These are phyloP conservation scores for Nasua narica DNA, from an alignment of 2,797 vertebrate genomes.

Conservation along the genomic window DNA sequence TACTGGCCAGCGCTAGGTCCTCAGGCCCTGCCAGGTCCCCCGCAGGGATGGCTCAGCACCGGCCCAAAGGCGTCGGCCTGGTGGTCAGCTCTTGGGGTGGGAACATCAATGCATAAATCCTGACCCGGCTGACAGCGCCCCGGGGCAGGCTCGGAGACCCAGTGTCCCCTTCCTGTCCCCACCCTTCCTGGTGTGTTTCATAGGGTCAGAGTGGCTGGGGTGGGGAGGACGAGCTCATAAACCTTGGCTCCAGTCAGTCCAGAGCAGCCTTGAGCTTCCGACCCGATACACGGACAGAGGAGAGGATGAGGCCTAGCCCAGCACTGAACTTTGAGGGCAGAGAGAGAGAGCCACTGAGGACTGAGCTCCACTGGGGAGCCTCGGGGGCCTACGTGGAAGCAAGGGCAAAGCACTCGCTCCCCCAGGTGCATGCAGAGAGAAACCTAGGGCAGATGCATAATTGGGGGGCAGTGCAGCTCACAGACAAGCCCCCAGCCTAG, in stretches of 20 bases:
- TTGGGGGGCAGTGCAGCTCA: background rate
- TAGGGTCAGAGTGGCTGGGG: constrained; percentile 67
- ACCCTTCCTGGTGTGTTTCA: constrained; percentile 87
- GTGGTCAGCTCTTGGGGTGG: background rate
- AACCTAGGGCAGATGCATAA: background rate
- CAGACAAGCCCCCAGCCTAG: background rate
- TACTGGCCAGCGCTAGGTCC: background rate
- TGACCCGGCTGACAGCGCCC: background rate
- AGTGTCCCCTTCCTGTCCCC: constrained; percentile 79
- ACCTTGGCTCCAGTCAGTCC: background rate
- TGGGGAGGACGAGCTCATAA: background rate
- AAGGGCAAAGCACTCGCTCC: background rate
- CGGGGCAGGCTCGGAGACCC: constrained; percentile 69
- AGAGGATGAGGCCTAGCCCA: background rate
- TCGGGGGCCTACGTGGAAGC: background rate
- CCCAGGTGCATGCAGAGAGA: background rate
- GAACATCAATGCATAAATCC: constrained; percentile 1
- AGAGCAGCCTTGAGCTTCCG: constrained; percentile 24
- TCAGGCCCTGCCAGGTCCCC: background rate
- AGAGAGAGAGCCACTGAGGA: background rate
- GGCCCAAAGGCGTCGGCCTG: background rate
- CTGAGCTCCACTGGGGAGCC: background rate
- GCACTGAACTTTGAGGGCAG: background rate
- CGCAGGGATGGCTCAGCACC: background rate
- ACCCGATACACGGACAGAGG: constrained; percentile 4